These are phyloP conservation scores for Pseudocheirus occidentalis DNA, from an alignment of 2,797 vertebrate genomes.

Conservation along the genomic window DNA sequence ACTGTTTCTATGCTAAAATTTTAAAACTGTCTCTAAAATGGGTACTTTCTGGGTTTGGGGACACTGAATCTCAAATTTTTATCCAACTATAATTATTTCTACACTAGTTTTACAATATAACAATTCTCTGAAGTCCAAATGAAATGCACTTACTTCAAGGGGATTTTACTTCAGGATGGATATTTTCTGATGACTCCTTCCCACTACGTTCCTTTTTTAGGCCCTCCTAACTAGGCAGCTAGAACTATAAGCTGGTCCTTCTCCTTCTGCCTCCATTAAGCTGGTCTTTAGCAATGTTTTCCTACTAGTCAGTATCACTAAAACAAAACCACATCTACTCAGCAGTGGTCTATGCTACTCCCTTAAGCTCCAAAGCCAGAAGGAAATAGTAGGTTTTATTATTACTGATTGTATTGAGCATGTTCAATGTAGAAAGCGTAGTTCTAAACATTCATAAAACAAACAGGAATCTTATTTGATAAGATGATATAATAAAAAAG, in stretches of 20 bases:
- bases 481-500: neutral
- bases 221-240: neutral
- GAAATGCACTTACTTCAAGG: neutral
- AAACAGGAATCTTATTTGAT: neutral
- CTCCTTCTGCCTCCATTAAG: neutral
- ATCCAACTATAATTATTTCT: neutral
- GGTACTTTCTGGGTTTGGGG: neutral
- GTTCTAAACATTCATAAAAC: neutral
- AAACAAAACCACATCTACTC: neutral
- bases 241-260: neutral
- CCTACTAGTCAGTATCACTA: slow-evolving; percentile 25
- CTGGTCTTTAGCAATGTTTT: slow-evolving; percentile 24
- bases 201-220: neutral
- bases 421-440: neutral
- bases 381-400: neutral
- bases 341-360: neutral
- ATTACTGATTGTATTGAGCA: neutral
- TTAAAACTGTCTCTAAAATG: neutral
- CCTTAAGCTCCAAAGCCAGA: neutral
- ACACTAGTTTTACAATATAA: neutral
- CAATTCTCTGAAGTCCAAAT: neutral
- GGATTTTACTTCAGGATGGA: neutral
- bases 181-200: neutral
- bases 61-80: neutral
- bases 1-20: neutral